A percentile compares a stretch with the other conserved stretches of the same genome.
Conservation (phyloP, 2,113 vertebrate genomes). For the Tachysurus vachellii region DNA sequence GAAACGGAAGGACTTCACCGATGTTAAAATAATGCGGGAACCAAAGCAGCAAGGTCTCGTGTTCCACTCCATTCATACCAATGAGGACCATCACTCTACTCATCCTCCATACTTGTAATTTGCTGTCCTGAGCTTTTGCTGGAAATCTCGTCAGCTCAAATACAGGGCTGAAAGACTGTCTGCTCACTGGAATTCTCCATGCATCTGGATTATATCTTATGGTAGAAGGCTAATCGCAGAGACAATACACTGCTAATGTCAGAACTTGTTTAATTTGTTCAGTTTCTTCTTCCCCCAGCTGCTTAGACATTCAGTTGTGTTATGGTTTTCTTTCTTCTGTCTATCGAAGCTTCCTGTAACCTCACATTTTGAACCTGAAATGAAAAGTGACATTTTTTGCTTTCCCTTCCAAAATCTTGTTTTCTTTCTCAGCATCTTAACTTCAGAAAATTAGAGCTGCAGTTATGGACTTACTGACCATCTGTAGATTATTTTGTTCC, state of each 20-base stretch:
- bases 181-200: slow-evolving; percentile 20
- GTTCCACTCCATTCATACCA: slow-evolving; percentile 35
- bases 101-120: neutral
- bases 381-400: slow-evolving; percentile 43
- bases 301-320: slow-evolving; percentile 34
- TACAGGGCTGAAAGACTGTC: slow-evolving; percentile 23
- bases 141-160: slow-evolving; percentile 24
- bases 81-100: slow-evolving; percentile 29
- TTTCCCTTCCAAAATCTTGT: slow-evolving; percentile 26
- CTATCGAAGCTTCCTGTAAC: slow-evolving; percentile 65
- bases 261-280: slow-evolving; percentile 32
- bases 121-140: slow-evolving; percentile 12
- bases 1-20: slow-evolving; percentile 23
- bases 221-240: slow-evolving; percentile 22
- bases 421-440: slow-evolving; percentile 43
- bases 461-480: slow-evolving; percentile 58
- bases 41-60: slow-evolving; percentile 19
- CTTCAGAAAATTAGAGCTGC: slow-evolving; percentile 34
- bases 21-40: slow-evolving; percentile 19
- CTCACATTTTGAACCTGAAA: slow-evolving; percentile 58
- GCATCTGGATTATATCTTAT: slow-evolving; percentile 28
- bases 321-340: slow-evolving; percentile 32
- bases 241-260: slow-evolving; percentile 24
- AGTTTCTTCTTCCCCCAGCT: slow-evolving; percentile 7
- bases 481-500: slow-evolving; percentile 54